A percentile compares a stretch with the other conserved stretches of the same genome.
phyloP scores from a whole-genome alignment of 2,113 vertebrate species.

The Xenus cinereus region DNA sequence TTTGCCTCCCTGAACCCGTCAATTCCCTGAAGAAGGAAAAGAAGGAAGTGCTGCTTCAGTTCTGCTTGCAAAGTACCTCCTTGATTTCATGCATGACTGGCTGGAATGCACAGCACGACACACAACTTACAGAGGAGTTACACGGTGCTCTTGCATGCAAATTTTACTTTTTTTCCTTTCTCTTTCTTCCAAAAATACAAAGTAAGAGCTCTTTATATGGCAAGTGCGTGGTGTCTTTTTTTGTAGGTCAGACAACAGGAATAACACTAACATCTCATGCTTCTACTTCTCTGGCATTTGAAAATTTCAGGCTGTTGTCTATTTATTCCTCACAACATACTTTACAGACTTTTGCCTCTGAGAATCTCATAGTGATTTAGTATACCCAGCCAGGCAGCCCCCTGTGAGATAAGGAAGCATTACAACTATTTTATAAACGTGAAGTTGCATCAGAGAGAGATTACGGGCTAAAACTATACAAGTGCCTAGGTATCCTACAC shows the following conservation, averaged over 20 bases:
- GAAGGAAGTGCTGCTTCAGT: not conserved
- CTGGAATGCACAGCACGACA: fast-evolving
- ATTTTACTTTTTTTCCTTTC: not conserved
- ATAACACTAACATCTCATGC: not conserved
- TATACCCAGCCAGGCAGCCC: not conserved
- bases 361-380: not conserved
- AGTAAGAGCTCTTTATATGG: not conserved
- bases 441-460: not conserved
- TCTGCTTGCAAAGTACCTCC: not conserved
- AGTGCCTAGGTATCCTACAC: not conserved
- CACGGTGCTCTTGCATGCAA: not conserved
- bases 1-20: not conserved
- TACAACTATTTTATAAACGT: not conserved
- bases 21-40: not conserved
- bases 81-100: not conserved
- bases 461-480: not conserved
- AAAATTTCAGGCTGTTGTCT: not conserved
- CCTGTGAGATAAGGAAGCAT: not conserved
- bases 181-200: not conserved
- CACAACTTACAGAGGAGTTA: not conserved
- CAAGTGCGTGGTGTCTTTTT: not conserved
- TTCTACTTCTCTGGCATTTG: not conserved
- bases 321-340: not conserved
- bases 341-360: not conserved
- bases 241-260: not conserved